A percentile compares a stretch with the other conserved stretches of the same genome.
Conservation (phyloP, 2,797 vertebrate species). For the Darevskia nairensis region DNA sequence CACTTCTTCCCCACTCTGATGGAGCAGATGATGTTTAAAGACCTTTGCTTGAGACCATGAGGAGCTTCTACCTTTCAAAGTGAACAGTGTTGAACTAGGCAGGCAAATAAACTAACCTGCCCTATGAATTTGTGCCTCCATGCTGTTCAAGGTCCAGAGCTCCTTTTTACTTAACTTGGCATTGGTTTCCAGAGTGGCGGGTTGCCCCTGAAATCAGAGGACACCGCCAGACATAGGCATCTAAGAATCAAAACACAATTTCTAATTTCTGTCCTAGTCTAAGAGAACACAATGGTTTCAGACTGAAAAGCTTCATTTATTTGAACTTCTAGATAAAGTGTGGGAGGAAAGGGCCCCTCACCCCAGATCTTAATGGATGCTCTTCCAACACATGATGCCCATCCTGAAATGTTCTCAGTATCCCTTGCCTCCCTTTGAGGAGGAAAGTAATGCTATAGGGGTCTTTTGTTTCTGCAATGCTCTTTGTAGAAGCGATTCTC, state of each 20-base stretch:
- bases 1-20: too few species aligned
- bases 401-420: constrained; percentile 55
- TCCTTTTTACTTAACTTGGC: too few species aligned
- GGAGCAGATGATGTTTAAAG: too few species aligned
- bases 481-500: constrained; percentile 61
- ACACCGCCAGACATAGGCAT: constrained; percentile 11
- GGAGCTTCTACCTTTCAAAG: too few species aligned
- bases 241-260: not conserved
- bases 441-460: constrained; percentile 25
- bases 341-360: constrained; percentile 18
- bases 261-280: constrained; percentile 27
- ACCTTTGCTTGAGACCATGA: too few species aligned
- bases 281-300: constrained; percentile 23
- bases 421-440: constrained; percentile 41
- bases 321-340: constrained; percentile 30
- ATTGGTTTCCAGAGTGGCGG: too few species aligned
- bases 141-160: too few species aligned
- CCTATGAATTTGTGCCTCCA: too few species aligned
- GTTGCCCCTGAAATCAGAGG: not conserved
- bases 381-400: constrained; percentile 23
- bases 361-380: constrained; percentile 52
- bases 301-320: constrained; percentile 42
- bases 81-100: too few species aligned
- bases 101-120: too few species aligned
- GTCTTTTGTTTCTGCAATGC: constrained; percentile 50